Evolutionary conservation across 2,888 invertebrate species (phyloP), one percentile per base, ranked within the genome.

Genomic region (Xanthorhoe spadicearia): DNA sequence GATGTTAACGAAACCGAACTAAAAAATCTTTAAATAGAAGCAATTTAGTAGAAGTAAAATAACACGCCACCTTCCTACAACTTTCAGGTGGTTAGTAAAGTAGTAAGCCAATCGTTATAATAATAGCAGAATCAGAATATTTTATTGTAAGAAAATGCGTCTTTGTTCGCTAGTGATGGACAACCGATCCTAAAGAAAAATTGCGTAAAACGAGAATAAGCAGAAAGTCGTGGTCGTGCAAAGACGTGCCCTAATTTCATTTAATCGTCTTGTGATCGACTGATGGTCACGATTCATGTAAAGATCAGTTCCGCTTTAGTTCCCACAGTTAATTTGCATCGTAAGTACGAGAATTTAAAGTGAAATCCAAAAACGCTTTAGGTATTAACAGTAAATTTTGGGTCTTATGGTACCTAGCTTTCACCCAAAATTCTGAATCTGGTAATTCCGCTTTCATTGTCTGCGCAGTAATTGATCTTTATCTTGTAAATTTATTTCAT

Each of bases 241-340:
- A 66, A 75, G 73, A 74, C 75, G 71, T 77, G 74, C 72, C 77
- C 74, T 75, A 76, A 79, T 79, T 79, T 79, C 62, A 73, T 77
- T 72, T 78, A 82, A 77, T 72, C 71, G 77, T 77, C 82, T 81
- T 77, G 77, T 70, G 77, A 80, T 77, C 78, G 67, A 60, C 54
- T 69, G 76, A 50, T 67, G 64, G 83, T 87, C 86, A 86, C 84
- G 85, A 78, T 80, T 81, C 77, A 35, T 61, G 70, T 73, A 68
- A 23, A 63, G 62, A 56, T 62, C 60, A 54, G 18, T 60, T 43
- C 57, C 55, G 60, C 50, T 56, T 52, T 59, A 23, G 43, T 64
- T 64, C 59, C 76, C 74, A 64, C 28, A 64, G 64, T 58, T 18
- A 15, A 50, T 35, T 61, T 48, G 38, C 58, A 17, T 48, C 15